Evolutionary conservation across 2,113 vertebrate genomes (phyloP).

Genomic region (Oostethus manadensis): DNA sequence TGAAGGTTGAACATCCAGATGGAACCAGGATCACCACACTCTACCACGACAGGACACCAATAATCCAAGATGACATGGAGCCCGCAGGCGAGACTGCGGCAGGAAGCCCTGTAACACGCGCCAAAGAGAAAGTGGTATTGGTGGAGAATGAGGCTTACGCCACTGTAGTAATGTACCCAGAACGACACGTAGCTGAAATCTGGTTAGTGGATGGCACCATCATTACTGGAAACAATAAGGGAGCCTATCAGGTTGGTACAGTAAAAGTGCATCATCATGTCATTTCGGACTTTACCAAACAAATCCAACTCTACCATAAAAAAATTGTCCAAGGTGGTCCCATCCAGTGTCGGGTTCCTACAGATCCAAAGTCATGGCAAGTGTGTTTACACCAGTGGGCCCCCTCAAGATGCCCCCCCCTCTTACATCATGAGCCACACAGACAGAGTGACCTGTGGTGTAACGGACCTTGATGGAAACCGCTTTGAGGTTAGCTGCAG

Average conservation of each 20-base stretch:
- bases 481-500: conserved; percentile 77
- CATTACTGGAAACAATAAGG: conserved; percentile 75
- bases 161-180: conserved; percentile 77
- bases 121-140: conserved; percentile 65
- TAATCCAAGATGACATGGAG: not conserved
- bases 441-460: conserved; percentile 71
- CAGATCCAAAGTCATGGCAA: conserved; percentile 76
- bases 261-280: not conserved
- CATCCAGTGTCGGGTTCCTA: conserved; percentile 73
- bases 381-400: conserved; percentile 74
- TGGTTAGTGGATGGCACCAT: conserved; percentile 83
- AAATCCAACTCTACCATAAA: too few species aligned
- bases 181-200: conserved; percentile 69
- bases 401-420: conserved; percentile 18
- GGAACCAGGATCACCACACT: conserved; percentile 87
- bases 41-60: conserved; percentile 62
- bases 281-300: not conserved
- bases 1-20: conserved; percentile 84
- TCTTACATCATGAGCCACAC: conserved; percentile 82
- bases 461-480: conserved; percentile 81
- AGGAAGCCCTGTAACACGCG: conserved; percentile 5
- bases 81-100: not conserved
- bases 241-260: conserved; percentile 76
- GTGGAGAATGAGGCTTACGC: conserved; percentile 82
- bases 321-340: conserved; percentile 48